phyloP scores from a whole-genome alignment of 2,888 invertebrate species.

The Limnephilus auricula region DNA sequence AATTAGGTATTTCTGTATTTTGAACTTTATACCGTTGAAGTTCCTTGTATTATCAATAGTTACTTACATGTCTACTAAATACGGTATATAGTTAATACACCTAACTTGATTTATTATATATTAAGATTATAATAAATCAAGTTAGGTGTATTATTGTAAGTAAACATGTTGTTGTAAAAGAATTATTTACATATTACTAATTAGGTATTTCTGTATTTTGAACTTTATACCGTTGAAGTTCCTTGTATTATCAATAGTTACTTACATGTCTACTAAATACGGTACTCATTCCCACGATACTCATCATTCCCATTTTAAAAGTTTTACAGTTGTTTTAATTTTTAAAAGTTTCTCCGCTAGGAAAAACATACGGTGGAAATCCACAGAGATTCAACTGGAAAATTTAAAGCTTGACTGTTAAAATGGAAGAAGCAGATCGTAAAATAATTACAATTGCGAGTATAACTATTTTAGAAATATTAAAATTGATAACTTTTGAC shows the following conservation, averaged over 20 bases:
- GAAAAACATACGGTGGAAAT: background rate
- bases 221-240: background rate
- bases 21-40: rapidly evolving
- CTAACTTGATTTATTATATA: too few species aligned
- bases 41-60: background rate
- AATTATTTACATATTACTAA: too few species aligned
- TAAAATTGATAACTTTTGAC: background rate
- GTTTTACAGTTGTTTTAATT: background rate
- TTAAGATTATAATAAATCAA: too few species aligned
- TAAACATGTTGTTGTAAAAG: too few species aligned
- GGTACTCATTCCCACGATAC: background rate
- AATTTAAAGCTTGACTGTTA: background rate
- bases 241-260: background rate
- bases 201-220: background rate
- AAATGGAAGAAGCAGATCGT: background rate
- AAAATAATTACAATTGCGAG: background rate
- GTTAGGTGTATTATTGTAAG: too few species aligned
- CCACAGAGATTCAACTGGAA: background rate
- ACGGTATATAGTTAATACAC: too few species aligned
- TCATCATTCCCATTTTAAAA: background rate
- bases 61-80: background rate
- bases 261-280: background rate
- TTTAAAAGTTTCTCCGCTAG: background rate
- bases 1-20: background rate
- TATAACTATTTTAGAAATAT: background rate